Evolutionary conservation across 1,140 invertebrate species (phyloP).

Genomic region (Meloidogyne chitwoodi): DNA sequence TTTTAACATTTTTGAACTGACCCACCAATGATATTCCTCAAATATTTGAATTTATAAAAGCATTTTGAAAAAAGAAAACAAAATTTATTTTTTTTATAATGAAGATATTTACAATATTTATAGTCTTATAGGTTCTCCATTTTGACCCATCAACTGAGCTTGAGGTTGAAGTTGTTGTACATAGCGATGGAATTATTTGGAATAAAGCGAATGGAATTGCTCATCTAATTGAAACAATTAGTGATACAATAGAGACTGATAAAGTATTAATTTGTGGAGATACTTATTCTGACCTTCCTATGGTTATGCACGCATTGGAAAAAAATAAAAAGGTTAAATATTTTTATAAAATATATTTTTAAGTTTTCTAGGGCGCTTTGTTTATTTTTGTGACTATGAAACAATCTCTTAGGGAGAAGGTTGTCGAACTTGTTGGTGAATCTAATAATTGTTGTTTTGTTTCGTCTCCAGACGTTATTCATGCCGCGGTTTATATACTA

Average conservation of each 20-base stretch:
- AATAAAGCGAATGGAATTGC: constrained; percentile 58
- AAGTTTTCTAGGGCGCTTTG: constrained; percentile 39
- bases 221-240: constrained; percentile 45
- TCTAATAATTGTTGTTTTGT: constrained; percentile 31
- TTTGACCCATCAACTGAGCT: constrained; percentile 56
- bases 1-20: background rate
- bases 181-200: constrained; percentile 50
- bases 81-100: no score
- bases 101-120: constrained; percentile 1
- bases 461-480: constrained; percentile 45
- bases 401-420: constrained; percentile 19
- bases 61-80: no score
- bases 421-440: constrained; percentile 22
- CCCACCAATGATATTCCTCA: background rate
- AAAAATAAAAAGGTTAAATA: constrained; percentile 40
- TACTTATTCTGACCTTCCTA: constrained; percentile 53
- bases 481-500: constrained; percentile 26
- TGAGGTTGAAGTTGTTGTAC: constrained; percentile 56
- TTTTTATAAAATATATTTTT: background rate
- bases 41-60: background rate
- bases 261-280: constrained; percentile 57
- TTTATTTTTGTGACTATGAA: constrained; percentile 38
- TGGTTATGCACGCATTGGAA: constrained; percentile 43
- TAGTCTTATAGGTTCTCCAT: constrained; percentile 43
- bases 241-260: constrained; percentile 39